These are phyloP conservation scores for Champsocephalus esox DNA, from an alignment of 2,797 vertebrate species.

Conservation along the genomic window DNA sequence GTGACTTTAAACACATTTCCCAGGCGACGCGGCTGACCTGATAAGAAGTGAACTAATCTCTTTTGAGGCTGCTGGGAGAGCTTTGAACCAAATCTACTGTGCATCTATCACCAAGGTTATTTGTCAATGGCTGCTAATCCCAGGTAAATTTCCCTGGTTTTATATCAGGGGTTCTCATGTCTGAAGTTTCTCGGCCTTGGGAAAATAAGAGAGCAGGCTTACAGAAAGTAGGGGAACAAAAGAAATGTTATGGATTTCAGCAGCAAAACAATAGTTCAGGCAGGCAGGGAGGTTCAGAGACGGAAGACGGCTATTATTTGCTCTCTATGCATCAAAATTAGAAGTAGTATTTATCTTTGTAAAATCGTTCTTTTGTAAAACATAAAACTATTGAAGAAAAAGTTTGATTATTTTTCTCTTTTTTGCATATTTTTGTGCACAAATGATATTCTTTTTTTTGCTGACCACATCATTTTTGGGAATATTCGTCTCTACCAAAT, in stretches of 20 bases:
- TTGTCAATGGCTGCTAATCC: constrained; percentile 92
- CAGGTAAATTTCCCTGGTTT: constrained; percentile 90
- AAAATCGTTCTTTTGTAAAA: neutral
- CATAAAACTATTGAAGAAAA: neutral
- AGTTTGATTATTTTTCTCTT: neutral
- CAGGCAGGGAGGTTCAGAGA: constrained; percentile 27
- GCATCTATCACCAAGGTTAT: constrained; percentile 91
- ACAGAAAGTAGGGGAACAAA: constrained; percentile 80
- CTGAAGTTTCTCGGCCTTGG: constrained; percentile 88
- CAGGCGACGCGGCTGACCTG: constrained; percentile 88
- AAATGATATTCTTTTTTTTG: neutral
- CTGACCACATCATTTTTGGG: neutral
- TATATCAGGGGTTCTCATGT: constrained; percentile 89
- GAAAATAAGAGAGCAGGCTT: constrained; percentile 80
- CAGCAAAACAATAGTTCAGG: constrained; percentile 70
- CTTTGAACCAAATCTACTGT: constrained; percentile 91
- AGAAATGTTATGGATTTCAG: constrained; percentile 86
- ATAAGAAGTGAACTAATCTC: constrained; percentile 91
- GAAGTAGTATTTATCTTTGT: constrained; percentile 25
- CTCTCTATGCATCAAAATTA: constrained; percentile 38
- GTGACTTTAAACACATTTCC: constrained; percentile 91
- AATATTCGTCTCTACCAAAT: neutral
- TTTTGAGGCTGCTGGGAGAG: constrained; percentile 89
- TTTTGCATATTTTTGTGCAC: neutral
- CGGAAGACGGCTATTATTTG: constrained; percentile 33